phyloP scores from a whole-genome alignment of 1,140 invertebrate species.

The Mizuhopecten yessoensis region DNA sequence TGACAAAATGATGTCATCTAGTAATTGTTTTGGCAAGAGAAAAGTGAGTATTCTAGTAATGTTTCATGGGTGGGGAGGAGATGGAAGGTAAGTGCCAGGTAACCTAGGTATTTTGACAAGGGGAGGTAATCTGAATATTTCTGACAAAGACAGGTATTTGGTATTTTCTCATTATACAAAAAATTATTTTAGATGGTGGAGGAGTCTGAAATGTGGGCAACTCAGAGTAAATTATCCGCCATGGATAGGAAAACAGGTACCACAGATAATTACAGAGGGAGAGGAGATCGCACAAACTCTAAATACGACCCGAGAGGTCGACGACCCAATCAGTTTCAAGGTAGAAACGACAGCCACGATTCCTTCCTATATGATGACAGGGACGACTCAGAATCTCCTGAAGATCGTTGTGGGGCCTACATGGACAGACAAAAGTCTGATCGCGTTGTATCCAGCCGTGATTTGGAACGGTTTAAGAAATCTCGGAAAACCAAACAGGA shows the following conservation, averaged over 20 bases:
- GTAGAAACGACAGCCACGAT: constrained; percentile 69
- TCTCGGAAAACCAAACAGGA: neutral
- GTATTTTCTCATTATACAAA: too few species aligned
- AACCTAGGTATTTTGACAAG: too few species aligned
- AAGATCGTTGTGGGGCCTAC: constrained; percentile 55
- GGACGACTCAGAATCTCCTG: constrained; percentile 56
- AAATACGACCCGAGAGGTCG: neutral
- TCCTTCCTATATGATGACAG: constrained; percentile 65
- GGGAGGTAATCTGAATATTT: too few species aligned
- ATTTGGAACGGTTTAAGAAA: neutral
- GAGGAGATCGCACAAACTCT: neutral
- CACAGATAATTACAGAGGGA: constrained; percentile 49
- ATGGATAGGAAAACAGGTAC: constrained; percentile 45
- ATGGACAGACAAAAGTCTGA: constrained; percentile 66
- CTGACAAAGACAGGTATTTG: too few species aligned
- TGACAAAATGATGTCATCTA: too few species aligned
- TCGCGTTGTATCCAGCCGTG: constrained; percentile 64
- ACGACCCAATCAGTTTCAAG: neutral
- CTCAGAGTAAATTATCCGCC: constrained; percentile 69
- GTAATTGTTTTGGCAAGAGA: too few species aligned
- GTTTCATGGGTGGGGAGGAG: too few species aligned
- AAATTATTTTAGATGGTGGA: constrained; percentile 79
- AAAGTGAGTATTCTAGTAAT: too few species aligned
- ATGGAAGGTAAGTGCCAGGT: too few species aligned
- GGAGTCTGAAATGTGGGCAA: constrained; percentile 82